These are phyloP conservation scores for Erynnis tages DNA, from an alignment of 2,888 invertebrate genomes.

Conservation along the genomic window DNA sequence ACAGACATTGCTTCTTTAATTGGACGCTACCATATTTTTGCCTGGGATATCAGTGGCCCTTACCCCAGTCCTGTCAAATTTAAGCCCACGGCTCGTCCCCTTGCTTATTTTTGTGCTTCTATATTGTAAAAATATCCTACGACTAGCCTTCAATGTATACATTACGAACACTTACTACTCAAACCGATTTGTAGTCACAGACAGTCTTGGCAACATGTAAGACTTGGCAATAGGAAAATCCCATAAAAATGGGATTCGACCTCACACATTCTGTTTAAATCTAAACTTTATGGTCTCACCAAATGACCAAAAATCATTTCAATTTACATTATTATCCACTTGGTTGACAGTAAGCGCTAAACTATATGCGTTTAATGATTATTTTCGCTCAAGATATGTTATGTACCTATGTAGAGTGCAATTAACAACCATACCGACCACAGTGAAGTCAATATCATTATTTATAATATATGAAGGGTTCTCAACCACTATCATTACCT, in stretches of 20 bases:
- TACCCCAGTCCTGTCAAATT: too few species aligned
- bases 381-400: not conserved
- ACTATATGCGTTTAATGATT: not conserved
- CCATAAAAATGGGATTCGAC: slow-evolving; percentile 22
- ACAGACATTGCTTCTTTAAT: too few species aligned
- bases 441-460: too few species aligned
- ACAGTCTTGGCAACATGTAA: slow-evolving; percentile 6
- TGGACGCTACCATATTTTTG: too few species aligned
- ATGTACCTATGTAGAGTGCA: too few species aligned
- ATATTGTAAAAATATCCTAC: too few species aligned
- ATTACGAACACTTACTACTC: not conserved
- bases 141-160: not conserved
- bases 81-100: too few species aligned
- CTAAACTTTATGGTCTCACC: slow-evolving; percentile 11
- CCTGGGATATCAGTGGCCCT: too few species aligned
- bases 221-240: slow-evolving; percentile 25
- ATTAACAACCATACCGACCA: too few species aligned
- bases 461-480: too few species aligned
- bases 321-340: slow-evolving; percentile 1
- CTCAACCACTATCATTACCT: too few species aligned
- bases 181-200: slow-evolving; percentile 19
- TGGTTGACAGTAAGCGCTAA: not conserved
- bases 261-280: slow-evolving; percentile 16
- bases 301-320: slow-evolving; percentile 18
- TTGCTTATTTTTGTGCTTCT: too few species aligned